These are phyloP conservation scores for Leptogaster cylindrica DNA, from an alignment of 2,888 invertebrate species.

Conservation along the genomic window DNA sequence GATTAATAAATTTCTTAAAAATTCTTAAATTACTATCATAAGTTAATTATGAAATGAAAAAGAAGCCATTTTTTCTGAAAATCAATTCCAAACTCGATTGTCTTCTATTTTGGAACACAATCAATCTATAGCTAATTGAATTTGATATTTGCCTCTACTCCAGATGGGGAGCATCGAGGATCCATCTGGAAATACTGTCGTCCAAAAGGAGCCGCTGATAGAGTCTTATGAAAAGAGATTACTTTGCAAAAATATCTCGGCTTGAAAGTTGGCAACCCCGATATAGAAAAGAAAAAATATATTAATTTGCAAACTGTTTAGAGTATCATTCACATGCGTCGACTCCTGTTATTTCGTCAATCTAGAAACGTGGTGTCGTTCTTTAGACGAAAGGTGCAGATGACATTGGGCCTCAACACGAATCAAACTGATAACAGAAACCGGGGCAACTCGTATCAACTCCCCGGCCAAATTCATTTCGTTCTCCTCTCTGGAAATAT, in stretches of 20 bases:
- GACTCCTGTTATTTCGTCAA: background rate
- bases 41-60: too few relatives aligned
- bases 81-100: background rate
- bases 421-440: slow-evolving; percentile 21
- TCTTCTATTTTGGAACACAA: too few relatives aligned
- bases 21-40: too few relatives aligned
- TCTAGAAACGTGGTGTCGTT: slow-evolving; percentile 5
- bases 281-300: background rate
- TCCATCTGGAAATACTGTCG: too few relatives aligned
- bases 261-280: background rate
- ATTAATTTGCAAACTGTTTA: slow-evolving; percentile 12
- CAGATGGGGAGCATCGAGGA: too few relatives aligned
- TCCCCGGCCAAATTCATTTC: too few relatives aligned
- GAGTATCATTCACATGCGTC: slow-evolving; percentile 3
- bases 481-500: slow-evolving; percentile 16
- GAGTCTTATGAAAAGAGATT: too few relatives aligned
- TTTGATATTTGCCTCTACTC: too few relatives aligned
- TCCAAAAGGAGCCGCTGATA: too few relatives aligned
- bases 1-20: too few relatives aligned
- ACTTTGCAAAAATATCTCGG: background rate
- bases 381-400: slow-evolving; percentile 24
- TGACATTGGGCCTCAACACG: slow-evolving; percentile 23
- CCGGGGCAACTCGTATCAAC: slow-evolving; percentile 4
- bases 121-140: too few relatives aligned
- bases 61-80: too few relatives aligned